Evolutionary conservation across 1,140 invertebrate species (phyloP).

Genomic region (Alviniconcha marisindica): DNA sequence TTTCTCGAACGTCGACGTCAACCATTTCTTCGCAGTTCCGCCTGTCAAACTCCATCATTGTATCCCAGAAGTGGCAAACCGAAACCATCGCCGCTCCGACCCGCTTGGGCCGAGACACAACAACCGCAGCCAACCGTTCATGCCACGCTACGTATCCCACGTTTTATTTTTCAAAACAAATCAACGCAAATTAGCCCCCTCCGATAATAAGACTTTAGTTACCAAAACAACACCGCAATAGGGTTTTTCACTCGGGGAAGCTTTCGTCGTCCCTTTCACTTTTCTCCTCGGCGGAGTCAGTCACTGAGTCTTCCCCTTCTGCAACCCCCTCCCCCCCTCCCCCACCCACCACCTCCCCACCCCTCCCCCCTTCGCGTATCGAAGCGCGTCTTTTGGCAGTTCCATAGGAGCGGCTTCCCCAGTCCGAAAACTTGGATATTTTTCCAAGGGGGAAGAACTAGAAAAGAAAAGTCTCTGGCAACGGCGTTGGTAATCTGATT

Average conservation of each 20-base stretch:
- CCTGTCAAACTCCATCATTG: background rate
- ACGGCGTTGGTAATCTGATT: background rate
- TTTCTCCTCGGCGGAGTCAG: too few relatives aligned
- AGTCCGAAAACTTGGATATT: background rate
- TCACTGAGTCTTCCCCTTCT: too few relatives aligned
- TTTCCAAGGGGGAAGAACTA: background rate
- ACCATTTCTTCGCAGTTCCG: background rate
- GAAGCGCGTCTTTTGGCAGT: background rate
- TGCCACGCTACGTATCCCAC: background rate
- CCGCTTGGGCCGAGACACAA: background rate
- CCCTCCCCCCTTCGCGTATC: too few relatives aligned
- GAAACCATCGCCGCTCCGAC: background rate
- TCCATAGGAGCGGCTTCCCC: background rate
- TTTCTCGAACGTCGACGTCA: too few relatives aligned
- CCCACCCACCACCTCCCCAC: too few relatives aligned
- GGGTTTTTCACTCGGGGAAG: too few relatives aligned
- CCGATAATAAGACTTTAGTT: constrained; percentile 6
- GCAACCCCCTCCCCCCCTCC: too few relatives aligned
- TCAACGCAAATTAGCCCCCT: constrained; percentile 11
- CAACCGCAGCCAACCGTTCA: background rate
- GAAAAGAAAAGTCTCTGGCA: background rate
- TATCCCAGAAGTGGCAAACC: background rate
- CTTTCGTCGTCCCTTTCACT: too few relatives aligned
- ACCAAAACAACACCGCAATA: constrained; percentile 15
- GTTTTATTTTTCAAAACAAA: constrained; percentile 23